These are phyloP conservation scores for Parochlus steinenii DNA, from an alignment of 2,888 invertebrate genomes.

Conservation along the genomic window DNA sequence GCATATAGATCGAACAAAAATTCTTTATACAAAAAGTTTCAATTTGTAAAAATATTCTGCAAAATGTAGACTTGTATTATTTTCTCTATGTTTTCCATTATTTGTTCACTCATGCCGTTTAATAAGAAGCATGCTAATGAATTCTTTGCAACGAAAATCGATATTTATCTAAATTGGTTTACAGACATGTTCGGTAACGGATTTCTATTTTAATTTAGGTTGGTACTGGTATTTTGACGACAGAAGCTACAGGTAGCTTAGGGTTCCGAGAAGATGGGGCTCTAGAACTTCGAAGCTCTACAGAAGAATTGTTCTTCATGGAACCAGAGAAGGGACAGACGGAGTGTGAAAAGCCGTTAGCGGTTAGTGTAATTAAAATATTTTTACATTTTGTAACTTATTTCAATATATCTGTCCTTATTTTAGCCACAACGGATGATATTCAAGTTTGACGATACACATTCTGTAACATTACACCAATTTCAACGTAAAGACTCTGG, in stretches of 20 bases:
- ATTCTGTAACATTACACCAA: conserved; percentile 31
- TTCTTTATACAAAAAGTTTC: neutral
- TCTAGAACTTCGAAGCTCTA: conserved; percentile 70
- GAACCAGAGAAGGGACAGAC: conserved; percentile 36
- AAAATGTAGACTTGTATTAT: neutral
- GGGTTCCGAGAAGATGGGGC: conserved; percentile 62
- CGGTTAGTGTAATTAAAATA: conserved; percentile 15
- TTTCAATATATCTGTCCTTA: neutral
- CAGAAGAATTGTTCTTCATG: conserved; percentile 73
- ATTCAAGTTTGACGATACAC: conserved; percentile 31
- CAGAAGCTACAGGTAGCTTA: conserved; percentile 33
- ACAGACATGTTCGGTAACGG: neutral
- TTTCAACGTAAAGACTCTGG: conserved; percentile 56
- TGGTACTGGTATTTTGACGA: conserved; percentile 34
- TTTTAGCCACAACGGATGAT: conserved; percentile 22
- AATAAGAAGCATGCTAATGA: neutral
- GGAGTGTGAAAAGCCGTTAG: conserved; percentile 8
- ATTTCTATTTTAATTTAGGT: conserved; percentile 19
- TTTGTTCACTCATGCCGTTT: neutral
- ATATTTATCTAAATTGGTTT: conserved; percentile 8
- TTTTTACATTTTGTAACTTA: neutral
- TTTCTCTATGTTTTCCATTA: neutral
- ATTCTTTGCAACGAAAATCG: conserved; percentile 6
- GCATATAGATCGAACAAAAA: too few relatives aligned
- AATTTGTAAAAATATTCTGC: neutral